Percentiles rank a stretch among this genome's conserved stretches.
Evolutionary conservation across 2,797 vertebrate species (phyloP).

Genomic region (Ctenopoma kingsleyae): DNA sequence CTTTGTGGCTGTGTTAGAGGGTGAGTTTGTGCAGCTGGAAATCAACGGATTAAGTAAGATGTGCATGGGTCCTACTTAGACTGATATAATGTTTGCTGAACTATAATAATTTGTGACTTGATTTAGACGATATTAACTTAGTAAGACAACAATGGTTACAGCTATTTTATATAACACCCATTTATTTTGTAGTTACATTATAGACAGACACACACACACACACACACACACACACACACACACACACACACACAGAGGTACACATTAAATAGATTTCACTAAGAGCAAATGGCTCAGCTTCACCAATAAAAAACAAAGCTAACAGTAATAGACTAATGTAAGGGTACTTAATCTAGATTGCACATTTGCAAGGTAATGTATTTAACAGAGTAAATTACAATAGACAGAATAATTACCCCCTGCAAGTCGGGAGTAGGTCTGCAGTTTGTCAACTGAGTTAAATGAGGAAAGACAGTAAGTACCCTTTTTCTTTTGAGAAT

Average conservation of each 20-base stretch:
- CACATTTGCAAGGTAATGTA: conserved; percentile 32
- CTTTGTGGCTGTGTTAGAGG: too few relatives aligned
- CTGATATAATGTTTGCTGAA: not conserved
- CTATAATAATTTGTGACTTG: not conserved
- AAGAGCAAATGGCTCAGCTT: conserved; percentile 22
- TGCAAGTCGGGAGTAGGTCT: conserved; percentile 20
- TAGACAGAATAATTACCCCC: conserved; percentile 34
- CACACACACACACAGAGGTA: conserved; percentile 6
- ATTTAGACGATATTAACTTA: not conserved
- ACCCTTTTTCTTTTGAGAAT: conserved; percentile 19
- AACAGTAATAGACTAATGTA: conserved; percentile 36
- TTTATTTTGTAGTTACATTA: not conserved
- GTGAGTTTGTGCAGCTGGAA: not conserved
- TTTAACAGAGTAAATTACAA: conserved; percentile 37
- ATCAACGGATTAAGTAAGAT: too few relatives aligned
- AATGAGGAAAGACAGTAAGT: conserved; percentile 9
- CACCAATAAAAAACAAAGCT: conserved; percentile 38
- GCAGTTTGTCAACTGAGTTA: conserved; percentile 24
- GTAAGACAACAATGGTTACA: not conserved
- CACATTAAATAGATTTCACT: conserved; percentile 20
- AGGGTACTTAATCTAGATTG: conserved; percentile 30
- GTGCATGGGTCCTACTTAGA: too few relatives aligned
- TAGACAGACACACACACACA: not conserved
- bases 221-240: not conserved
- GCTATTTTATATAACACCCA: not conserved